Base-by-base conservation (phyloP, 2,797 vertebrate genomes). In the Podarcis lilfordi region DNA sequence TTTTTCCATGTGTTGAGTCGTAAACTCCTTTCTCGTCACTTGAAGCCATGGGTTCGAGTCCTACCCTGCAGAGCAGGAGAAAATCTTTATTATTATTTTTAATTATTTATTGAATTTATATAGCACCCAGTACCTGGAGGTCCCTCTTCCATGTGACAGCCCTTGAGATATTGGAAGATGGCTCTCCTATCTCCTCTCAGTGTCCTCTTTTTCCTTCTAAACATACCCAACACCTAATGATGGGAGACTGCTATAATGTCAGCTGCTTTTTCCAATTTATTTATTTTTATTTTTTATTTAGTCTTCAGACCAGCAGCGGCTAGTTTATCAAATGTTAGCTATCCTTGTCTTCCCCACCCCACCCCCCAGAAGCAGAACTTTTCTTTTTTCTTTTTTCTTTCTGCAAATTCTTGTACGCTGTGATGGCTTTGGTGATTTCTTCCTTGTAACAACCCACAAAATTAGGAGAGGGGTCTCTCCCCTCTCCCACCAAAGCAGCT, bases 401-500 rank as follows among this genome's bases (percentile, higher is more conserved):
- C 95, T 95, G 90, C 89, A 91, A 94, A 96, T 91, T 90, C 80
- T 92, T 91, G 87, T 89, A 13, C 64, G 88, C 89, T 32, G 59
- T 92, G 89, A 89, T 92, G 87, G 92, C 92, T 94, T 91, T 93
- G 90, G 82, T 91, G 88, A 93, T 96, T 94, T 95, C 91, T 89
- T 35, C 8, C 64, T 9, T 8, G 66, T 88, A 94, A 95, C 43
- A 88, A 35, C 10, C 13, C 7, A 91, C 80, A 92, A 96, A 95
- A 95, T 95, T 92, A 96, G 94, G 90, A 91, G 92, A 91, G 87
- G 90, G 50, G 3, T 55, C 50, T 92, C 96, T 96, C 94, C 91
- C 84, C 91, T 94, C 94, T 92, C 61, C 61, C 17, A 23, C 7
- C 61, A 64, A 64, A 55, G 13, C 91, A 94, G 93, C 86, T 88